Percentiles rank a stretch among this genome's conserved stretches.
phyloP scores from a whole-genome alignment of 2,888 invertebrate species.

The Lochmaea crataegi region DNA sequence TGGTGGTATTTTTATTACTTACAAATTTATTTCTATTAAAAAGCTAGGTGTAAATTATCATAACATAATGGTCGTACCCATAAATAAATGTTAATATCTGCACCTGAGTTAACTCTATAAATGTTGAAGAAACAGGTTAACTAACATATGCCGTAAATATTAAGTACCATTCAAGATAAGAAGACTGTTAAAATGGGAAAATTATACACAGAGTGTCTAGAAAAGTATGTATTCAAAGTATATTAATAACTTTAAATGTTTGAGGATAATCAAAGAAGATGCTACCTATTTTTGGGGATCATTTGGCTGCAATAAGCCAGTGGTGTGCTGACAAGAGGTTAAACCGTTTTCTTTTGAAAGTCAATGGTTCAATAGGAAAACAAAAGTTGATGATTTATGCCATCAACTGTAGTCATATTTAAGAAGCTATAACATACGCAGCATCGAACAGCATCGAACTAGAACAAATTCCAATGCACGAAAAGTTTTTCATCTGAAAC shows the following conservation, averaged over 20 bases:
- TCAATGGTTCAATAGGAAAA: no score
- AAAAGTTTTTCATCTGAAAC: no score
- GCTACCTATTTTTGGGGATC: neutral
- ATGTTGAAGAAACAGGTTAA: constrained; percentile 6
- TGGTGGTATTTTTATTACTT: neutral
- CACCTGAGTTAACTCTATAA: constrained; percentile 7
- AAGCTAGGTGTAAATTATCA: neutral
- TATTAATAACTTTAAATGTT: neutral
- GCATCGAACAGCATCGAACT: no score
- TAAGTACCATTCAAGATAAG: neutral
- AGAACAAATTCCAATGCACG: no score
- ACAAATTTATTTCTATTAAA: constrained; percentile 10
- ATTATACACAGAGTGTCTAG: neutral
- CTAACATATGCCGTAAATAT: neutral
- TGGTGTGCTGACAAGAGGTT: no score
- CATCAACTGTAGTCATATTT: no score
- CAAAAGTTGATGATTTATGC: no score
- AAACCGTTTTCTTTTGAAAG: no score
- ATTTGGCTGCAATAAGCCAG: no score
- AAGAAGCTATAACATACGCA: no score
- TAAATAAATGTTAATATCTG: constrained; percentile 8
- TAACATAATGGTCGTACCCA: constrained; percentile 12
- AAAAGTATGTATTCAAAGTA: neutral
- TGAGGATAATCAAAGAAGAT: neutral
- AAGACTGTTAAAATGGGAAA: neutral